Evolutionary conservation across 2,113 vertebrate species (phyloP).

Genomic region (Lamprotornis superbus): DNA sequence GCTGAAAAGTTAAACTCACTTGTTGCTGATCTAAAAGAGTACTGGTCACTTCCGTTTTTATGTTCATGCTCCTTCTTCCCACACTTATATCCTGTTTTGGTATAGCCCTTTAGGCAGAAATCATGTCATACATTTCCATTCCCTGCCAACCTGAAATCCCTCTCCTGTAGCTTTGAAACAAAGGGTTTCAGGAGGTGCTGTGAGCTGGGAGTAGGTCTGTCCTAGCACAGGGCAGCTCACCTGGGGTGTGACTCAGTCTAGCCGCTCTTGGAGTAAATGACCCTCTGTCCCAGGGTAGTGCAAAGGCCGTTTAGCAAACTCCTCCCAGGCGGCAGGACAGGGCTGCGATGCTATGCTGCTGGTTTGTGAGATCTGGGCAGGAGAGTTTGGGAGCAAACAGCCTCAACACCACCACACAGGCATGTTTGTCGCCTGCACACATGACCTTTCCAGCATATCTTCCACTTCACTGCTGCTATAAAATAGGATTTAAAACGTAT

Average conservation of each 20-base stretch:
- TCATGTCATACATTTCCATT: rapidly evolving
- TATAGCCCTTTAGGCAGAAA: background rate
- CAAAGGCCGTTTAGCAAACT: background rate
- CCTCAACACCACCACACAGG: rapidly evolving
- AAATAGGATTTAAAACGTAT: background rate
- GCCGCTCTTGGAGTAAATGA: background rate
- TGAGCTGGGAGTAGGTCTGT: background rate
- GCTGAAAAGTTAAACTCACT: background rate
- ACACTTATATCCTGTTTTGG: background rate
- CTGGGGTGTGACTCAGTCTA: background rate
- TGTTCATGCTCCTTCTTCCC: background rate
- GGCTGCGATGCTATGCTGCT: rapidly evolving
- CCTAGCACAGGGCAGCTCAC: background rate
- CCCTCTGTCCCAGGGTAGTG: background rate
- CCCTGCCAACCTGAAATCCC: rapidly evolving
- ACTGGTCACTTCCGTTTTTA: background rate
- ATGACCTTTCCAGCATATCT: rapidly evolving
- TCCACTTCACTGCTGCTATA: background rate
- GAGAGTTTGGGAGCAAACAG: background rate
- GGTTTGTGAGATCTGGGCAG: background rate
- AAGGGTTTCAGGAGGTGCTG: background rate
- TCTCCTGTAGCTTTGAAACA: background rate
- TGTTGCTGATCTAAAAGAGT: background rate
- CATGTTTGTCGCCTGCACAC: rapidly evolving
- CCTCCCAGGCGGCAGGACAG: background rate